Base-by-base conservation (phyloP, 2,888 invertebrate species). In the Callinectes sapidus region DNA sequence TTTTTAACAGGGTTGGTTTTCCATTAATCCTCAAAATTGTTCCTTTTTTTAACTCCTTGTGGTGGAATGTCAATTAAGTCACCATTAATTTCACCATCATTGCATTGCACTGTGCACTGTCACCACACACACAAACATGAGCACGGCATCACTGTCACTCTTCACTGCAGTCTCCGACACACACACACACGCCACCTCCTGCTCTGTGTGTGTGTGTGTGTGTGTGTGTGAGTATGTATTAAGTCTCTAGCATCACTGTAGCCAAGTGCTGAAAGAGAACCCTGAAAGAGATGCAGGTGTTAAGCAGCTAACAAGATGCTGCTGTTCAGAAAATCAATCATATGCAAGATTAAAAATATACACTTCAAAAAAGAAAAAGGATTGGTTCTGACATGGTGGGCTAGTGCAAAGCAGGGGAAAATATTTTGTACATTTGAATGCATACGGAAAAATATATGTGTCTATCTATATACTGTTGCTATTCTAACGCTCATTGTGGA, bases 221-320 rank as follows among this genome's bases (percentile, higher is more conserved):
- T 48, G 48, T 48, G 48, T 48, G 48, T 48, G 48, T 48, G 48
- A 8, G 48, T 48, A 48, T 48, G 10, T 48, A n/a, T 48, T 10
- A 48, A 48, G 13, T 81, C 81, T 81, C 35, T 88, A 28, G 13
- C 28, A 54, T 16, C 48, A 48, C 8, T 42, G 87, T 16, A 87
- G 28, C n/a, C 39, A n/a, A 90, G 10, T 28, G 91, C 91, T 91
- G 91, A 91, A 88, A 88, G 39, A 91, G 81, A 91, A 91, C 54
- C 91, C 91, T 91, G 91, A 91, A 91, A 91, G 71, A 91, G 77
- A 91, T 88, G 6, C 55, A 91, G 18, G 18, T 42, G 61, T 91
- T 91, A 91, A 32, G 28, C 35, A 77, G 32, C n/a, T 81, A 3
- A 81, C 18, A 61, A n/a, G 18, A 39, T 23, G 39, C 35, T 42